These are phyloP conservation scores for Netelia inedita DNA, from an alignment of 2,888 invertebrate genomes.

Conservation along the genomic window DNA sequence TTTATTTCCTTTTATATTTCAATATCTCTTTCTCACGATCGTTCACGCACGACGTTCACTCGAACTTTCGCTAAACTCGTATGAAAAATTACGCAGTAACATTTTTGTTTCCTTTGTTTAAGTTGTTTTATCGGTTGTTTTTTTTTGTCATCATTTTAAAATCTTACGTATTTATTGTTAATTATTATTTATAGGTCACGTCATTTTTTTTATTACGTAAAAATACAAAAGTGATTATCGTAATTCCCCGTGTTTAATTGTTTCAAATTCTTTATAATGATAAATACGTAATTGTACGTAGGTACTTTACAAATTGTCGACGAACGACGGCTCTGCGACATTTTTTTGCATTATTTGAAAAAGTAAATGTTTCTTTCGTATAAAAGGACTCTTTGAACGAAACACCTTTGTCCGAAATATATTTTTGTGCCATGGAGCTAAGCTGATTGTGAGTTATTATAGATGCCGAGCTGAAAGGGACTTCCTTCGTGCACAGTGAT, in stretches of 20 bases:
- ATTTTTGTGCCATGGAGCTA: no score
- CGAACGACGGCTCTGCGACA: constrained; percentile 57
- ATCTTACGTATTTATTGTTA: constrained; percentile 72
- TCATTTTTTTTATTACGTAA: constrained; percentile 72
- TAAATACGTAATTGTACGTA: constrained; percentile 64
- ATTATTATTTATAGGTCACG: constrained; percentile 71
- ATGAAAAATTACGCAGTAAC: constrained; percentile 80
- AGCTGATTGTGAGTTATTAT: no score
- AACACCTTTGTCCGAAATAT: no score
- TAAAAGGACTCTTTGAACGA: neutral
- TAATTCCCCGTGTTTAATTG: constrained; percentile 75
- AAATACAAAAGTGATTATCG: constrained; percentile 81
- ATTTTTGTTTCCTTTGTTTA: constrained; percentile 67
- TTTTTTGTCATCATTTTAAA: constrained; percentile 57
- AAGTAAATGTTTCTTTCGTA: no score
- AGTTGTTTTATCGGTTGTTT: constrained; percentile 66
- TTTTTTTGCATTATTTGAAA: neutral
- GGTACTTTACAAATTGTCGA: constrained; percentile 70
- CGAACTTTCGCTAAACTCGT: constrained; percentile 72
- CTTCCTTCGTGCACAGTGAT: no score
- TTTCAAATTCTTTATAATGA: constrained; percentile 66
- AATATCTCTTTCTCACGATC: constrained; percentile 27
- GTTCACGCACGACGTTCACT: constrained; percentile 63
- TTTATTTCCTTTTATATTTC: constrained; percentile 48
- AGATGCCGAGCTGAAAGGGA: no score